These are phyloP conservation scores for Calidris pugnax DNA, from an alignment of 2,113 vertebrate species.

Conservation along the genomic window DNA sequence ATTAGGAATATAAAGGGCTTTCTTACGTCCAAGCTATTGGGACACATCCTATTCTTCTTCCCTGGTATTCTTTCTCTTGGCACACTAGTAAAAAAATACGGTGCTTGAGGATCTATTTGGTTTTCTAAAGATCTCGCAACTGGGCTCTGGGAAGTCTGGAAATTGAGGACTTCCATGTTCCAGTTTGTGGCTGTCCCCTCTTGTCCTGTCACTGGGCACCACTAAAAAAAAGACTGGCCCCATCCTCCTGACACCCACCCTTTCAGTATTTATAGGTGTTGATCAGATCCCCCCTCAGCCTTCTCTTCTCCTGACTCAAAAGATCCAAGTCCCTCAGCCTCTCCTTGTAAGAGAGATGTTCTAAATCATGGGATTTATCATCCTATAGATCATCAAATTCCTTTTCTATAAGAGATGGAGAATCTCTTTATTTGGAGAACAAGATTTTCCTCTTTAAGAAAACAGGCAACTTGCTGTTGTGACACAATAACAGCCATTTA, in stretches of 20 bases:
- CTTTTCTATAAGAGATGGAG: conserved; percentile 13
- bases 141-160: neutral
- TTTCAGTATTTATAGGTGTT: too few relatives aligned
- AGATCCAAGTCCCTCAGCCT: too few relatives aligned
- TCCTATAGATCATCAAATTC: neutral
- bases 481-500: conserved; percentile 26
- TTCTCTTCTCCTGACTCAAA: too few relatives aligned
- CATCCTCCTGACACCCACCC: too few relatives aligned
- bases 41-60: neutral
- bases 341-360: too few relatives aligned
- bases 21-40: neutral
- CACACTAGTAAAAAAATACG: neutral
- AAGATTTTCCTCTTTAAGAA: conserved; percentile 46
- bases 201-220: too few relatives aligned
- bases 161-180: neutral
- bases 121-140: neutral
- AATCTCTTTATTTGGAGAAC: conserved; percentile 17
- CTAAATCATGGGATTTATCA: neutral
- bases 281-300: too few relatives aligned
- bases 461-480: conserved; percentile 36
- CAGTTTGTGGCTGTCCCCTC: too few relatives aligned
- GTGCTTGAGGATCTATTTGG: neutral
- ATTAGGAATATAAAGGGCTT: neutral
- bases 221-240: too few relatives aligned
- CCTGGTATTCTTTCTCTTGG: neutral